phyloP scores from a whole-genome alignment of 2,797 vertebrate species.

The Agapornis canus region DNA sequence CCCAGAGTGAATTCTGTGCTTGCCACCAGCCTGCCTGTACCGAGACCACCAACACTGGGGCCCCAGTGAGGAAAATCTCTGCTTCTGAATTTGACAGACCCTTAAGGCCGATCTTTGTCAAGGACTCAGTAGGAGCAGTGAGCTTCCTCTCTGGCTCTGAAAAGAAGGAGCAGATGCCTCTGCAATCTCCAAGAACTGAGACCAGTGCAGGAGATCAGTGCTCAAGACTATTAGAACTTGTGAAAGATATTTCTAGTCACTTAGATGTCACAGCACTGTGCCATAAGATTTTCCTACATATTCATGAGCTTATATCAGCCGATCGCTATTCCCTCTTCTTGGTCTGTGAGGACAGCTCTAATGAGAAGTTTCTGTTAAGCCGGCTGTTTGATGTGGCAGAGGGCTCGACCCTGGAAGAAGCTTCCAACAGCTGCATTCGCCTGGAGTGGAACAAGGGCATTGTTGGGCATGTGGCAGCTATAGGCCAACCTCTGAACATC shows the following conservation, averaged over 20 bases:
- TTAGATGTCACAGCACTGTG: constrained; percentile 94
- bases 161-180: constrained; percentile 84
- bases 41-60: constrained; percentile 78
- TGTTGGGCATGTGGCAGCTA: constrained; percentile 92
- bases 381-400: constrained; percentile 97
- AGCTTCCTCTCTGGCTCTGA: constrained; percentile 90
- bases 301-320: constrained; percentile 91
- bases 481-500: constrained; percentile 93
- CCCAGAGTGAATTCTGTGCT: constrained; percentile 70
- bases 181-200: constrained; percentile 73
- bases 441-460: constrained; percentile 98
- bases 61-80: constrained; percentile 92
- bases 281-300: constrained; percentile 97
- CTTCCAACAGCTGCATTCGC: constrained; percentile 91
- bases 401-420: constrained; percentile 93
- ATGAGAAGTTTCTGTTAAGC: constrained; percentile 93
- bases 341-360: constrained; percentile 95
- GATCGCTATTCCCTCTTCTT: constrained; percentile 96
- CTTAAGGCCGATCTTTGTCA: constrained; percentile 92
- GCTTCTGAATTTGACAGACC: constrained; percentile 96
- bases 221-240: constrained; percentile 91
- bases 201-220: constrained; percentile 83
- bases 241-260: constrained; percentile 95
- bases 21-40: constrained; percentile 62
- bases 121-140: constrained; percentile 90